Percentiles rank a stretch among this genome's conserved stretches.
These are phyloP conservation scores for Athalia rosae DNA, from an alignment of 2,888 invertebrate genomes.

Conservation along the genomic window DNA sequence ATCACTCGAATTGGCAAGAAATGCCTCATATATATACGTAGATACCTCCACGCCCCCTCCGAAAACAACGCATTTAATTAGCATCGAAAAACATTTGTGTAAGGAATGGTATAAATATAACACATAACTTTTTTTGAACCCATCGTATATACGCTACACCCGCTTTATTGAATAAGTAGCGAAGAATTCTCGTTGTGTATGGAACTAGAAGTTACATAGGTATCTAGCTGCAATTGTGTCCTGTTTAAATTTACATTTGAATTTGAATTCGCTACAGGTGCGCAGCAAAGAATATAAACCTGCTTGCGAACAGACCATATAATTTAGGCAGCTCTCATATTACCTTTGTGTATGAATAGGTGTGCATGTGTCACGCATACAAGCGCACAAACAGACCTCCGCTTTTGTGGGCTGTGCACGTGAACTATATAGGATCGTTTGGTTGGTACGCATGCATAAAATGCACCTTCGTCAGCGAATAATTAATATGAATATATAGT, in stretches of 20 bases:
- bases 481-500: no score
- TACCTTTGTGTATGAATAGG: not conserved
- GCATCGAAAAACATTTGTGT: not conserved
- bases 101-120: not conserved
- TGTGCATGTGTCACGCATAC: no score
- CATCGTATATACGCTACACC: not conserved
- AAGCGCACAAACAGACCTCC: no score
- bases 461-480: no score
- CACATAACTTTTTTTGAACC: not conserved
- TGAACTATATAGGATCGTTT: no score
- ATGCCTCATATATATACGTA: no score
- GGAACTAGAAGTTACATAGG: not conserved
- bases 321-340: slow-evolving; percentile 7
- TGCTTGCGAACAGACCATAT: slow-evolving; percentile 1
- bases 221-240: not conserved
- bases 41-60: no score
- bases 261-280: slow-evolving; percentile 34
- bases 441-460: no score
- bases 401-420: no score
- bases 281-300: not conserved
- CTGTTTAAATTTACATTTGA: not conserved
- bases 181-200: slow-evolving; percentile 16
- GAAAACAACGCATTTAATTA: no score
- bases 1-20: no score
- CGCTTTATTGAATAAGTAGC: not conserved